These are phyloP conservation scores for Vombatus ursinus DNA, from an alignment of 2,113 vertebrate genomes.

Conservation along the genomic window DNA sequence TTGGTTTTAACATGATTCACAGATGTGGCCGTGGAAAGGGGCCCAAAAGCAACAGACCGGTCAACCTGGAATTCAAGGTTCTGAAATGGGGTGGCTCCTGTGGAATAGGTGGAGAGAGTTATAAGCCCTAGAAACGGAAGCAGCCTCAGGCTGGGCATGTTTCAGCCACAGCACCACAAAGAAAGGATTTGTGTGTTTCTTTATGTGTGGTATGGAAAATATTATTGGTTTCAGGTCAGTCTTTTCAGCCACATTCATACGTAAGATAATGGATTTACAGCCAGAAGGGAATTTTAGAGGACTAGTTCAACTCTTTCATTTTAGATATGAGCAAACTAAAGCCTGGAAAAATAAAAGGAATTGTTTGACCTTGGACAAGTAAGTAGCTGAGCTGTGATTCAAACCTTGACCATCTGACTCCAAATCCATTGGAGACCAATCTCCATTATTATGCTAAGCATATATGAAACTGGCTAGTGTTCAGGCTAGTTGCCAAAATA, in stretches of 20 bases:
- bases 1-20: slow-evolving; percentile 68
- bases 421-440: neutral
- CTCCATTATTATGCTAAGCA: neutral
- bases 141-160: slow-evolving; percentile 3
- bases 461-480: neutral
- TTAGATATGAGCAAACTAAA: neutral
- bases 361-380: neutral
- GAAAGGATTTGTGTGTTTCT: neutral
- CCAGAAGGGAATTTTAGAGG: neutral
- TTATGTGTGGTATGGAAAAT: neutral
- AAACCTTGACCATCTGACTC: neutral
- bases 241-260: neutral
- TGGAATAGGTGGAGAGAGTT: neutral
- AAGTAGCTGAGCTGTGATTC: neutral
- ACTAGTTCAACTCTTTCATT: neutral
- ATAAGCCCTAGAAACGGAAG: neutral
- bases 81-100: neutral
- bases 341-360: neutral
- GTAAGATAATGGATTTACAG: neutral
- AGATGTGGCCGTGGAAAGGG: slow-evolving; percentile 65
- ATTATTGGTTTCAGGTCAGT: neutral
- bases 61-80: slow-evolving; percentile 38
- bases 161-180: fast-evolving
- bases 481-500: neutral
- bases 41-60: neutral